These are phyloP conservation scores for Clarias macrocephalus DNA, from an alignment of 2,113 vertebrate species.

Conservation along the genomic window DNA sequence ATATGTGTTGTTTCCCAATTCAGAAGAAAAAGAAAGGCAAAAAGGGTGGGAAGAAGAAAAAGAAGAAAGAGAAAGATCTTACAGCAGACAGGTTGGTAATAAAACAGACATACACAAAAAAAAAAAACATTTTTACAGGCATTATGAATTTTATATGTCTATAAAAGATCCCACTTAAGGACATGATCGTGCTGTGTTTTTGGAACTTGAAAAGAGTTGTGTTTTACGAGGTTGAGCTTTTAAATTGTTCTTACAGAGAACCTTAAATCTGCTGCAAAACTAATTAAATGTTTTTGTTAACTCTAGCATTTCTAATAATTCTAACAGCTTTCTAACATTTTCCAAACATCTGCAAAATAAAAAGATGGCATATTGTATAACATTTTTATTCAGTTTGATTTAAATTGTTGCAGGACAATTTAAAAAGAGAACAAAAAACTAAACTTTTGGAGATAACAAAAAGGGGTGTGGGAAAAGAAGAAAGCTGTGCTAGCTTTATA, in stretches of 20 bases:
- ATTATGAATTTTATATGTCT: not conserved
- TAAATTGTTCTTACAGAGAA: not conserved
- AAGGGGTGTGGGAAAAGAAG: too few species aligned
- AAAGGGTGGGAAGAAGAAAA: slow-evolving; percentile 54
- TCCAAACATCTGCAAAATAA: not conserved
- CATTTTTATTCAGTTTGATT: not conserved
- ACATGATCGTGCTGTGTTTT: too few species aligned
- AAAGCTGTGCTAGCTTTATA: too few species aligned
- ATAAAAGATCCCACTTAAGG: not conserved
- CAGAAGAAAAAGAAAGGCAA: slow-evolving; percentile 67
- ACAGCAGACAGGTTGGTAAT: slow-evolving; percentile 76
- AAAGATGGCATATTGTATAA: not conserved
- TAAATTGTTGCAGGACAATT: not conserved
- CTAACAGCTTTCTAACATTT: not conserved
- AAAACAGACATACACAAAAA: too few species aligned
- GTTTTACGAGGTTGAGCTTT: not conserved
- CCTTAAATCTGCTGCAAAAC: not conserved
- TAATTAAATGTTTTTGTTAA: not conserved
- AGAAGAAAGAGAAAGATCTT: slow-evolving; percentile 73
- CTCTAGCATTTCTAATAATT: not conserved
- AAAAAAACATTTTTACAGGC: slow-evolving; percentile 6
- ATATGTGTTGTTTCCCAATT: slow-evolving; percentile 21
- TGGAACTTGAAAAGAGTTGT: not conserved
- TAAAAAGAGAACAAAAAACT: too few species aligned
- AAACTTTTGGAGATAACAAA: not conserved